phyloP scores from a whole-genome alignment of 2,888 invertebrate species.

The Lacanobia oleracea region DNA sequence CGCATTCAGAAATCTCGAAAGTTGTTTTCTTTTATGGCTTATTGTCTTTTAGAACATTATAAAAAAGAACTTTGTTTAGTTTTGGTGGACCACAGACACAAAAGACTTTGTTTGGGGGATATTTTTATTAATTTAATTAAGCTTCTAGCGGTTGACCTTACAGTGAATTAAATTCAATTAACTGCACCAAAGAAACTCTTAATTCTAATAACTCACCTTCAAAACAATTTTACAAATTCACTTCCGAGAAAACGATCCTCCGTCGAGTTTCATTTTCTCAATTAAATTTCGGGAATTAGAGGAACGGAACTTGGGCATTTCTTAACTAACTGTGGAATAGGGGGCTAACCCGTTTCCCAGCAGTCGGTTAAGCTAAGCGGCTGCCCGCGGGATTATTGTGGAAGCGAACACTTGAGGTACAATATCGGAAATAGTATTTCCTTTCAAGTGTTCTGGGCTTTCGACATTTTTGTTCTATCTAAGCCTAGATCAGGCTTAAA shows the following conservation, averaged over 20 bases:
- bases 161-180: constrained; percentile 44
- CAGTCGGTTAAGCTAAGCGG: constrained; percentile 42
- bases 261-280: constrained; percentile 65
- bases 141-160: constrained; percentile 22
- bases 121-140: constrained; percentile 41
- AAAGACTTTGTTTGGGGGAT: constrained; percentile 13
- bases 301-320: constrained; percentile 61
- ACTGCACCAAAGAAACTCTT: constrained; percentile 53
- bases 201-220: constrained; percentile 54
- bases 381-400: constrained; percentile 61
- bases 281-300: constrained; percentile 68
- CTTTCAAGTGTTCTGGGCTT: constrained; percentile 9
- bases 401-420: constrained; percentile 35
- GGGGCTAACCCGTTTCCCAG: constrained; percentile 51
- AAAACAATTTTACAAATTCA: constrained; percentile 57
- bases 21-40: constrained; percentile 41
- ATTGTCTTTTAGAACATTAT: constrained; percentile 16
- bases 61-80: constrained; percentile 13
- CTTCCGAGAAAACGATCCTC: constrained; percentile 38
- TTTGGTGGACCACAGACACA: neutral
- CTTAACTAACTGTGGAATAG: constrained; percentile 65
- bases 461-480: constrained; percentile 14
- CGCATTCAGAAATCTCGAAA: constrained; percentile 40
- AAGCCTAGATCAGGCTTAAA: constrained; percentile 21
- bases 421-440: constrained; percentile 19